Conservation (phyloP, 2,797 vertebrate species). For the Spea hammondii region DNA sequence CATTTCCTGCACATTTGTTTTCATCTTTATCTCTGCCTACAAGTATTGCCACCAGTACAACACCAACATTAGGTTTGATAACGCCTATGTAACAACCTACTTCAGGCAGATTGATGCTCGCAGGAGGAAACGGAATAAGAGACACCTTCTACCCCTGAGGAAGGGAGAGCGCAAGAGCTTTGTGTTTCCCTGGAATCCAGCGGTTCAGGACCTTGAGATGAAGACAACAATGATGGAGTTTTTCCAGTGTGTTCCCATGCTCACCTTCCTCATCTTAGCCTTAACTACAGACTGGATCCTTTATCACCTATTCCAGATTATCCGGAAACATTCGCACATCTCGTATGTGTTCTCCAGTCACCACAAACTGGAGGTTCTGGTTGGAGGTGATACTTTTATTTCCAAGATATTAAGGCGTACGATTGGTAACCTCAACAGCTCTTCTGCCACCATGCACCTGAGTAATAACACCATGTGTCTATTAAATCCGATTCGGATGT, state of each 20-base stretch:
- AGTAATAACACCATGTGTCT: no score
- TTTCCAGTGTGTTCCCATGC: constrained; percentile 65
- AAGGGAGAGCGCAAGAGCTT: constrained; percentile 61
- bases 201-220: constrained; percentile 62
- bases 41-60: constrained; percentile 71
- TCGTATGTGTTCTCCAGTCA: constrained; percentile 80
- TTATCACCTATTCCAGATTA: constrained; percentile 71
- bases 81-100: constrained; percentile 83
- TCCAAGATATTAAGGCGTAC: no score
- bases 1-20: constrained; percentile 78
- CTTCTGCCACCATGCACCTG: no score
- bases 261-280: constrained; percentile 68
- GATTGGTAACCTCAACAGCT: no score
- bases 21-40: constrained; percentile 73
- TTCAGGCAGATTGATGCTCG: constrained; percentile 79
- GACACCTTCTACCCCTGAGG: constrained; percentile 74
- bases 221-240: constrained; percentile 61
- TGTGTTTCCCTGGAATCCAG: constrained; percentile 66
- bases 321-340: constrained; percentile 73
- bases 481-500: no score
- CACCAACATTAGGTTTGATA: constrained; percentile 78
- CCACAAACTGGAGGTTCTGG: constrained; percentile 24
- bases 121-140: constrained; percentile 71
- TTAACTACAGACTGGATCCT: constrained; percentile 72
- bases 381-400: no score